These are phyloP conservation scores for Leptopterna dolabrata DNA, from an alignment of 2,888 invertebrate genomes.

Conservation along the genomic window DNA sequence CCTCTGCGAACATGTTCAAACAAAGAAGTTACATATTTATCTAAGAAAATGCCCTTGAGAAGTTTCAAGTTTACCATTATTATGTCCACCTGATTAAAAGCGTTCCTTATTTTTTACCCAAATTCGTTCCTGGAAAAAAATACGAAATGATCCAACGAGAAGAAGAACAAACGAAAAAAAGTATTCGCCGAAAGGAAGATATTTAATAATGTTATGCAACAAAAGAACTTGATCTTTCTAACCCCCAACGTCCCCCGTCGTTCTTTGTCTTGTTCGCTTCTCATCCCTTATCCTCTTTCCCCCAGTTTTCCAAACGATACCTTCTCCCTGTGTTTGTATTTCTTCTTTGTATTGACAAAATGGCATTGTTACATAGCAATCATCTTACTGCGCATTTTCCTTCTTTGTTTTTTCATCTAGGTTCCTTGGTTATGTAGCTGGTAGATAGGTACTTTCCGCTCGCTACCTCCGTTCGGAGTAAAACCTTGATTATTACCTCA, in stretches of 20 bases:
- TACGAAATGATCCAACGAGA: not conserved
- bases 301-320: not conserved
- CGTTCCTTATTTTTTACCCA: not conserved
- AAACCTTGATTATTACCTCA: too few species aligned
- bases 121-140: not conserved
- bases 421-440: not conserved
- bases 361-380: not conserved
- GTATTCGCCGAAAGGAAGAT: not conserved
- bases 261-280: not conserved
- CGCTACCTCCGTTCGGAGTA: too few species aligned
- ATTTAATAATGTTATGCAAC: slow-evolving; percentile 32
- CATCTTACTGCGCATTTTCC: not conserved
- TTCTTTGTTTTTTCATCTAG: not conserved
- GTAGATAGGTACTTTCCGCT: not conserved
- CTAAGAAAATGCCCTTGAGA: not conserved
- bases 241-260: not conserved
- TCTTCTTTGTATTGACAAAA: not conserved
- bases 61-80: not conserved
- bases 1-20: not conserved
- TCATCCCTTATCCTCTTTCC: not conserved
- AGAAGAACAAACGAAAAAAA: not conserved
- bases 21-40: not conserved
- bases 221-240: slow-evolving; percentile 12
- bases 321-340: not conserved
- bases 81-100: not conserved